Evolutionary conservation across 1,140 invertebrate genomes (phyloP), one percentile per base, ranked within the genome.

Genomic region (Rhopalosiphum padi): DNA sequence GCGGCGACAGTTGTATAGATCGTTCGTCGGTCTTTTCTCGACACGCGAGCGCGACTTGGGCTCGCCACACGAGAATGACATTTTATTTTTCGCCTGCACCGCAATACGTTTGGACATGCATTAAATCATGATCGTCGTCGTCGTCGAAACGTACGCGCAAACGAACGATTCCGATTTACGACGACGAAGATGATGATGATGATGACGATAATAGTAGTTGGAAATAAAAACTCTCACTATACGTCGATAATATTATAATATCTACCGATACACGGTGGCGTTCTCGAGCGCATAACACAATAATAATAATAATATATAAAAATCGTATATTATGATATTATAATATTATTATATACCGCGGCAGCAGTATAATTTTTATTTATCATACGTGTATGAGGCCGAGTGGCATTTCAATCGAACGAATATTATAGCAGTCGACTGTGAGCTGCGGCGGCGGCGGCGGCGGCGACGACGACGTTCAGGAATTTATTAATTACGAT

Each of bases 401-500:
- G 89, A 90, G 41, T 68, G 89, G 89, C 89, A 90, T 82, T 91
- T 91, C 60, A 23, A 91, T 82, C 60, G 90, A 77, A 77, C 60
- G 60, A 35, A 77, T 77, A n/a, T n/a, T n/a, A 77, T n/a, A 77
- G 60, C n/a, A n/a, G 30, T n/a, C 60, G 30, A 77, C 30, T 77
- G 30, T 68, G 53, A 23, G 53, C 22, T 53, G 51, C 51, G 15
- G 46, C 46, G 46, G 11, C 8, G 46, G 60, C 60, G 8, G 30
- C 60, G 30, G 11, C 30, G 60, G 15, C 60, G 68, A 11, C 7
- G 46, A 41, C 77, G 77, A 92, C 91, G 77, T 92, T 92, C 77
- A 92, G 91, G 91, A 92, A 92, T 92, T 92, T 85, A 53, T 51
- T 92, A 92, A 92, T 92, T 85, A 85, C 77, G 90, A 91, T 22